Evolutionary conservation across 1,140 invertebrate species (phyloP).

Genomic region (Procambarus clarkii): DNA sequence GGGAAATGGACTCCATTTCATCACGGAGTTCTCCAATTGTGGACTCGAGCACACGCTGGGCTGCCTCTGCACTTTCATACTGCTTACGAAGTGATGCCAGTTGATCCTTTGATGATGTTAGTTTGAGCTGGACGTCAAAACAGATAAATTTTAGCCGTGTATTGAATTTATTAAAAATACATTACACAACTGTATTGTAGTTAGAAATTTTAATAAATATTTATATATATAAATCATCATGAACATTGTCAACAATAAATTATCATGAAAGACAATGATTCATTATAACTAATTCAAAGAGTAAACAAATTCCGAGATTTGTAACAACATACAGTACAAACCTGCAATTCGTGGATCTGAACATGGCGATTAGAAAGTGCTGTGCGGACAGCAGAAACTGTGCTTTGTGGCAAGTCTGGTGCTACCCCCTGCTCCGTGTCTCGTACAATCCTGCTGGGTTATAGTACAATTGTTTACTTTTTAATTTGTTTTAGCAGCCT

Average conservation of each 20-base stretch:
- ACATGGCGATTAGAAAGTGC: constrained; percentile 69
- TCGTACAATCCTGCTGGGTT: constrained; percentile 55
- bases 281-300: too few species aligned
- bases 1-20: constrained; percentile 61
- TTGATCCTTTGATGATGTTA: constrained; percentile 70
- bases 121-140: constrained; percentile 53
- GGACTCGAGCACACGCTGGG: constrained; percentile 58
- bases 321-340: constrained; percentile 7
- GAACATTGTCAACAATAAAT: too few species aligned
- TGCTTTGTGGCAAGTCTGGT: constrained; percentile 71
- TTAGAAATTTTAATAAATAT: too few species aligned
- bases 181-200: too few species aligned
- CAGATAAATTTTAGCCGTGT: neutral
- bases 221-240: too few species aligned
- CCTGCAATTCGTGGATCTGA: constrained; percentile 71
- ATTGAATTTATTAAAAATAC: too few species aligned
- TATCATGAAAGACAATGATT: too few species aligned
- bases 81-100: constrained; percentile 64
- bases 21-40: constrained; percentile 70
- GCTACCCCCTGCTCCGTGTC: constrained; percentile 68
- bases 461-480: neutral
- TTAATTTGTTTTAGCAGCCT: neutral
- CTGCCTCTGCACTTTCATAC: constrained; percentile 67
- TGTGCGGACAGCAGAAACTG: constrained; percentile 71
- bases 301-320: too few species aligned